Evolutionary conservation across 2,888 invertebrate species (phyloP).

Genomic region (Mythimna albipuncta): DNA sequence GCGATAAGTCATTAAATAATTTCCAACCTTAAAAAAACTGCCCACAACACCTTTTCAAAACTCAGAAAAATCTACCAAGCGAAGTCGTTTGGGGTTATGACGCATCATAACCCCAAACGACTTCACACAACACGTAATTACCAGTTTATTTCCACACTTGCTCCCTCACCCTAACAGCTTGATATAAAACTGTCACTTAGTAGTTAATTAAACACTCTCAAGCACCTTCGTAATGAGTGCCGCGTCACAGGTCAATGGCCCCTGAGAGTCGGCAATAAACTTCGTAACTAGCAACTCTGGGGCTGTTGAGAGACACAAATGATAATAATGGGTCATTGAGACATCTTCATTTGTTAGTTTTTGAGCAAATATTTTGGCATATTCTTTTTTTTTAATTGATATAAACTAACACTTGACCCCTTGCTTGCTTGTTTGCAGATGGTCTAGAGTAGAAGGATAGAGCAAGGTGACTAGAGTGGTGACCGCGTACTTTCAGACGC

Average conservation of each 20-base stretch:
- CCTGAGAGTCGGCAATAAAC: constrained; percentile 27
- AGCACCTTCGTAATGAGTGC: constrained; percentile 52
- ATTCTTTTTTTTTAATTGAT: not conserved
- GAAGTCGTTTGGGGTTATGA: too few relatives aligned
- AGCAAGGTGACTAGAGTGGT: too few relatives aligned
- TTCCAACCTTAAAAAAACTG: not conserved
- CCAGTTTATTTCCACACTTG: not conserved
- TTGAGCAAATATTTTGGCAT: not conserved
- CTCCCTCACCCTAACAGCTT: not conserved
- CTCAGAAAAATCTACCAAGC: not conserved
- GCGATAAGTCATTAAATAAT: too few relatives aligned
- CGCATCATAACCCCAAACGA: not conserved
- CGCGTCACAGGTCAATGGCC: constrained; percentile 24
- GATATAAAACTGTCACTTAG: constrained; percentile 35
- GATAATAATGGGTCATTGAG: constrained; percentile 9
- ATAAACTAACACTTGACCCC: too few relatives aligned
- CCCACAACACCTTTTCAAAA: not conserved
- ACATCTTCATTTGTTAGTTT: not conserved
- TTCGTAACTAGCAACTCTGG: constrained; percentile 8
- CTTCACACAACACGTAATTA: not conserved
- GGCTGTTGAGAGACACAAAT: not conserved
- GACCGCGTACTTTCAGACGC: too few relatives aligned
- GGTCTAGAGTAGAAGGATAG: too few relatives aligned
- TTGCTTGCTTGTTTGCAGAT: too few relatives aligned
- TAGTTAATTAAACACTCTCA: constrained; percentile 70